Evolutionary conservation across 2,113 vertebrate species (phyloP).

Genomic region (Crotalus viridis): DNA sequence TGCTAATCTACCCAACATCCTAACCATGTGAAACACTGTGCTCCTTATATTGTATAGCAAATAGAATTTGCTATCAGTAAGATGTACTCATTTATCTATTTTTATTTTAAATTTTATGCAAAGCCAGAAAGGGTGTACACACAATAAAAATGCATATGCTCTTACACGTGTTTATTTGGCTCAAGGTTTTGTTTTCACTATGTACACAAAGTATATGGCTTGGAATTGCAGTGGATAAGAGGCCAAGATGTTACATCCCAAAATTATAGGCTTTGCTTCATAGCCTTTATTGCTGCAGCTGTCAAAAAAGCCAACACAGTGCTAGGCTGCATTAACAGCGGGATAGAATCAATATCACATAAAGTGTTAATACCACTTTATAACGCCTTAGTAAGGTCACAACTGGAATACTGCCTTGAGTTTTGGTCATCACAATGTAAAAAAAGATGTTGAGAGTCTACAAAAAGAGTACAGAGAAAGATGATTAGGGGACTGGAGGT

Average conservation of each 20-base stretch:
- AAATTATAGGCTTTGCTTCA: not conserved
- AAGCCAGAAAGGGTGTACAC: not conserved
- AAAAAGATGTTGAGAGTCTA: too few species aligned
- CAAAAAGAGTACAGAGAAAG: too few species aligned
- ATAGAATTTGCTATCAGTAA: not conserved
- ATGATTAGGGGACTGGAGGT: too few species aligned
- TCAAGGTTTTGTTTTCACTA: not conserved
- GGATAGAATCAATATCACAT: too few species aligned
- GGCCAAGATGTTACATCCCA: not conserved
- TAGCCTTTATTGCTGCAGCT: not conserved
- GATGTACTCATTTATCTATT: not conserved
- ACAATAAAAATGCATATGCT: not conserved
- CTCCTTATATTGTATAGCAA: not conserved
- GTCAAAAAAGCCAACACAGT: too few species aligned
- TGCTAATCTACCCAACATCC: not conserved
- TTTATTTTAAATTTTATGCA: not conserved
- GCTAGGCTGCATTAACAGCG: too few species aligned
- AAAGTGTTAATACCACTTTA: too few species aligned
- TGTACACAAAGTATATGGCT: not conserved
- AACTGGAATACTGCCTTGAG: too few species aligned
- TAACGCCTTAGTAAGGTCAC: too few species aligned
- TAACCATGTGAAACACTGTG: not conserved
- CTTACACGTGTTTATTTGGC: not conserved
- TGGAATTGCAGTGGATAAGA: not conserved
- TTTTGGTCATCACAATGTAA: too few species aligned